Base-by-base conservation (phyloP, 1,140 invertebrate genomes). In the Teleopsis dalmanni region DNA sequence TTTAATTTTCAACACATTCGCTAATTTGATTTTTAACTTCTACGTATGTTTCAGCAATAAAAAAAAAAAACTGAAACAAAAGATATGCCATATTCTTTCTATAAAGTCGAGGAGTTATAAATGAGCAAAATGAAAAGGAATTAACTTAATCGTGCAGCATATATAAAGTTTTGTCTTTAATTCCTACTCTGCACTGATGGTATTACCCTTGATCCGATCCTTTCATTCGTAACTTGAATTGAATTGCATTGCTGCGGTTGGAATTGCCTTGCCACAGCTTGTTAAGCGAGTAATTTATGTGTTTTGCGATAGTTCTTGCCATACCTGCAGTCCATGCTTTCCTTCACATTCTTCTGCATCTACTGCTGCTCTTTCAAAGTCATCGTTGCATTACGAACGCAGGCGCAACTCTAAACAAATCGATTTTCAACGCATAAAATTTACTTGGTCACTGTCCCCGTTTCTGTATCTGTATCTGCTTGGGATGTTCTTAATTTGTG, bases 1-100 rank as follows among this genome's bases (percentile, higher is more conserved):
- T 67, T 67, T 67, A 67, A 67, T 67, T 67, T 67, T 67, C 65
- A 67, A 67, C 65, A 67, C 65, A 67, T 67, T 67, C 65, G 60
- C 65, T 67, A 67, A 67, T 67, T 67, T 67, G 65, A 67, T 67
- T 67, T 67, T 67, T 67, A 67, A 67, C 65, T 67, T 64, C 60
- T 53, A 53, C 56, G 59, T 57, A 43, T n/a, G 18, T n/a, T 22
- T 19, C 19, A 41, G 26, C 23, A 43, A 29, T 10, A 18, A 8
- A 27, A 43, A 27, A 43, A 27, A 27, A 27, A n/a, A 7, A 13
- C 18, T 23, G 14, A 23, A 42, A 26, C 13, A 8, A 14, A 14
- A 10, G 9, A 5, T 21, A 27, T 3, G 25, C 42, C 27, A 21
- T 10, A 14, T 16, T 9, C 34, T 14, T 35, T 16, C 7, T 16